Evolutionary conservation across 1,140 invertebrate genomes (phyloP).

Genomic region (Heliothis subflexa): DNA sequence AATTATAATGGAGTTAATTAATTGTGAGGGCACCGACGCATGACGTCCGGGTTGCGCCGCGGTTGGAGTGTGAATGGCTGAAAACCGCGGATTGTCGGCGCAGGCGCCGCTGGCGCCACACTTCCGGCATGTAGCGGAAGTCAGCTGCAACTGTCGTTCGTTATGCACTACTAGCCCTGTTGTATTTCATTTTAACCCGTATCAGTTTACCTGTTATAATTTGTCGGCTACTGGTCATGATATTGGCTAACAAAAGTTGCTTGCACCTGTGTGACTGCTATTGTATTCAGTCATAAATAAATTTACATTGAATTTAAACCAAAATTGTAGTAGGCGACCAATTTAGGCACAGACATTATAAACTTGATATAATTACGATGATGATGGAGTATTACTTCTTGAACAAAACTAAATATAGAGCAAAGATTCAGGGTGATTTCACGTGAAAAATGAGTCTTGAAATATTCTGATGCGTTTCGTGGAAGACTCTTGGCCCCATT

Average conservation of each 20-base stretch:
- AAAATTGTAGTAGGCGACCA: neutral
- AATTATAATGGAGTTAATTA: conserved; percentile 56
- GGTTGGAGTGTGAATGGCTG: conserved; percentile 63
- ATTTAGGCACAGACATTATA: neutral
- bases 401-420: conserved; percentile 12
- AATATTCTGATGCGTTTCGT: conserved; percentile 50
- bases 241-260: conserved; percentile 36
- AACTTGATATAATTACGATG: neutral
- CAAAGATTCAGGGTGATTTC: conserved; percentile 26
- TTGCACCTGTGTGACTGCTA: conserved; percentile 28
- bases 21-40: conserved; percentile 63
- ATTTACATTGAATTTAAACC: conserved; percentile 23
- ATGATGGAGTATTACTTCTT: neutral
- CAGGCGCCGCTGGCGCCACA: conserved; percentile 72
- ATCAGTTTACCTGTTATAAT: conserved; percentile 61
- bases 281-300: conserved; percentile 31
- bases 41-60: conserved; percentile 69
- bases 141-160: conserved; percentile 75
- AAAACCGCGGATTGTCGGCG: conserved; percentile 59
- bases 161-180: conserved; percentile 64
- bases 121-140: conserved; percentile 76
- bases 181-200: conserved; percentile 55
- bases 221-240: conserved; percentile 48
- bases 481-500: conserved; percentile 54
- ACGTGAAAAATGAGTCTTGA: conserved; percentile 30